A percentile compares a stretch with the other conserved stretches of the same genome.
Evolutionary conservation across 1,140 invertebrate genomes (phyloP).

Genomic region (Tetramorium simillimum): DNA sequence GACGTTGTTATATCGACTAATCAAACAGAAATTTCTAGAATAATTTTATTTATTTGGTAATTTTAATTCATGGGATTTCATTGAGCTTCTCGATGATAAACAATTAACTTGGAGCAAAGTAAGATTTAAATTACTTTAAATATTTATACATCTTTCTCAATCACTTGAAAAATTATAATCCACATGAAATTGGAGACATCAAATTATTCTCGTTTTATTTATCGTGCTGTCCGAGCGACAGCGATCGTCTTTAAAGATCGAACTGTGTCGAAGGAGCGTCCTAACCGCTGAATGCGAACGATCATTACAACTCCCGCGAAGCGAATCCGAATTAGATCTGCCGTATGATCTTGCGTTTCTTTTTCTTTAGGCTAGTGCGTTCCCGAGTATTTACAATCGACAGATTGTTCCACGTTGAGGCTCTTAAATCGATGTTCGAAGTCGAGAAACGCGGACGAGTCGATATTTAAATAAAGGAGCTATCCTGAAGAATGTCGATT

Average conservation of each 20-base stretch:
- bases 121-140: background rate
- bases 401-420: background rate
- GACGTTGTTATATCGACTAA: background rate
- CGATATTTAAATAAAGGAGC: background rate
- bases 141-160: background rate
- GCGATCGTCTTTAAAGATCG: background rate
- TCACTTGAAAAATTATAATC: background rate
- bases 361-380: background rate
- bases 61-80: background rate
- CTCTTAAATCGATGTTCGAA: slow-evolving; percentile 9
- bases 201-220: background rate
- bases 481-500: background rate
- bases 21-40: background rate
- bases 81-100: background rate
- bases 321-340: slow-evolving; percentile 7
- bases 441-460: slow-evolving; percentile 22
- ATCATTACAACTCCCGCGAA: slow-evolving; percentile 31
- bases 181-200: background rate
- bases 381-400: background rate
- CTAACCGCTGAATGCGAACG: slow-evolving; percentile 45
- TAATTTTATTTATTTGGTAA: background rate
- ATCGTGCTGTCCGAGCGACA: background rate
- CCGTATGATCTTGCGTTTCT: background rate
- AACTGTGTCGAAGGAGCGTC: slow-evolving; percentile 24
- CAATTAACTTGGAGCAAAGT: background rate